phyloP scores from a whole-genome alignment of 2,113 vertebrate genomes.

The Podarcis cretensis region DNA sequence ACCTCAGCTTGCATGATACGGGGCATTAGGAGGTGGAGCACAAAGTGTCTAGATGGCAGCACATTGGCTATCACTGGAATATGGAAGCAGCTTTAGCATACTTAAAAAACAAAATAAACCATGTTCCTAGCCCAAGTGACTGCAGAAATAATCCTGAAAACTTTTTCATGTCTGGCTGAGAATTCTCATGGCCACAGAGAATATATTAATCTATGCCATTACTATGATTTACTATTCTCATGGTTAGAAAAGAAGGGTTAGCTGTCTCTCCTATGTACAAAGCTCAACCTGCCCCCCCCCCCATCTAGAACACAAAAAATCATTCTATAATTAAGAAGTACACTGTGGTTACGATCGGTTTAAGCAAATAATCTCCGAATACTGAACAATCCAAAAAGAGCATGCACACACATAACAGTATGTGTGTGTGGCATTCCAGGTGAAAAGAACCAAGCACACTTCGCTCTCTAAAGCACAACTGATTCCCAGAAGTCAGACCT shows the following conservation, averaged over 20 bases:
- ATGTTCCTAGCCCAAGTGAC: background rate
- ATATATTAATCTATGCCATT: background rate
- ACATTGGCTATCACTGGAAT: too few relatives aligned
- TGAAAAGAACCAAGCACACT: background rate
- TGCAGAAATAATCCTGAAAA: background rate
- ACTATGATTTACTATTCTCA: too few relatives aligned
- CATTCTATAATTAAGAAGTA: too few relatives aligned
- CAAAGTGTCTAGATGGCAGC: too few relatives aligned
- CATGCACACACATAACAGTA: too few relatives aligned
- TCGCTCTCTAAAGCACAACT: background rate
- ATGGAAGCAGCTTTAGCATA: background rate
- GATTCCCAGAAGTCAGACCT: background rate
- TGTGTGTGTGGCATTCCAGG: too few relatives aligned
- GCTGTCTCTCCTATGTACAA: background rate
- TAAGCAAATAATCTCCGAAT: background rate
- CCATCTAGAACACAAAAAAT: background rate
- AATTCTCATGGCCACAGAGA: background rate
- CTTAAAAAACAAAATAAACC: background rate
- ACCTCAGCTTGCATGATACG: too few relatives aligned
- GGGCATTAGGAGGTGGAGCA: too few relatives aligned
- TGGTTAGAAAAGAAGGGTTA: too few relatives aligned
- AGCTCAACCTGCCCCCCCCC: background rate
- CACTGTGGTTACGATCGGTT: background rate
- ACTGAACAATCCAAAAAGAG: background rate
- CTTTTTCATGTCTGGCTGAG: too few relatives aligned